phyloP scores from a whole-genome alignment of 2,113 vertebrate genomes.

The Vimba vimba region DNA sequence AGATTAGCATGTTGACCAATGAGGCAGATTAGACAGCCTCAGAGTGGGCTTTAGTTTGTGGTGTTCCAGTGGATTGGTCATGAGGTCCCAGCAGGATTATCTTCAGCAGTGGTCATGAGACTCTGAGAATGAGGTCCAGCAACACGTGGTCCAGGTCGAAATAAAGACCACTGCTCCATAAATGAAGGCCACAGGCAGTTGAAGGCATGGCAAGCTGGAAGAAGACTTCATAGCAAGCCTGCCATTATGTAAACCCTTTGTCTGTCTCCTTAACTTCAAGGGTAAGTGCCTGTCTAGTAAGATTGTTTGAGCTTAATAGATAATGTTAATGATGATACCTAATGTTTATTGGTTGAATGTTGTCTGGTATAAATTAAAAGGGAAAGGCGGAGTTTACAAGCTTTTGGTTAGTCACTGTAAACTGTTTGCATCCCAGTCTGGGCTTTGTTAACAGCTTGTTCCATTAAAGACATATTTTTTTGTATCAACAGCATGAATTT shows the following conservation, averaged over 20 bases:
- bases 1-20: slow-evolving; percentile 82
- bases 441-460: background rate
- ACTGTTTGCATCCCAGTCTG: too few relatives aligned
- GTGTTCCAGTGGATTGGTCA: slow-evolving; percentile 74
- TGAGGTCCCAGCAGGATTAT: slow-evolving; percentile 89
- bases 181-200: slow-evolving; percentile 16
- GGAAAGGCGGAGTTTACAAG: too few relatives aligned
- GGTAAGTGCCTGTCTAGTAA: slow-evolving; percentile 7
- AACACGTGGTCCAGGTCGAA: slow-evolving; percentile 89
- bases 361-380: background rate
- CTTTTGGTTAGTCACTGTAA: too few relatives aligned
- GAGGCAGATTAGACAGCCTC: slow-evolving; percentile 84
- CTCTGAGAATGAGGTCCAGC: slow-evolving; percentile 75
- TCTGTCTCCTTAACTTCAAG: background rate
- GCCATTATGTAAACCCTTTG: background rate
- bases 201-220: background rate
- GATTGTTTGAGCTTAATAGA: background rate
- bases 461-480: background rate
- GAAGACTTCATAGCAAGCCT: background rate
- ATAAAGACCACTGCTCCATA: slow-evolving; percentile 76
- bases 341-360: slow-evolving; percentile 9
- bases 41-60: slow-evolving; percentile 23
- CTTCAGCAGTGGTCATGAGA: slow-evolving; percentile 90
- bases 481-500: background rate
- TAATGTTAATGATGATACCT: background rate